These are phyloP conservation scores for Vombatus ursinus DNA, from an alignment of 2,113 vertebrate species.

Conservation along the genomic window DNA sequence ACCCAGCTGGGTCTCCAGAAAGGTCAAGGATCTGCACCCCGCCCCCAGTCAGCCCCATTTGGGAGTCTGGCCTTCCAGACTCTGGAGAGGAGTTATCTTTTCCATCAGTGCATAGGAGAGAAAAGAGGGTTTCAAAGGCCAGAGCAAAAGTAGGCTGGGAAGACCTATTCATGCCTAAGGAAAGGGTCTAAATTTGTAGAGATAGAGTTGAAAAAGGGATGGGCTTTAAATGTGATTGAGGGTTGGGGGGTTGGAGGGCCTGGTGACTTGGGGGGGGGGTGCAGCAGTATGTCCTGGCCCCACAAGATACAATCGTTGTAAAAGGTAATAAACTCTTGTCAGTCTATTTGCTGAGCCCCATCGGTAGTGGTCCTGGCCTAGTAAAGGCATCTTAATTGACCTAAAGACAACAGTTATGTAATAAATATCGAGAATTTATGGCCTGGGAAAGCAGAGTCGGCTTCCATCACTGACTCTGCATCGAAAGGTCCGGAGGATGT, in stretches of 20 bases:
- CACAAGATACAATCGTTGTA: constrained; percentile 70
- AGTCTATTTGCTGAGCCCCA: constrained; percentile 73
- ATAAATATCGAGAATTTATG: constrained; percentile 80
- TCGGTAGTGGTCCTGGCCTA: constrained; percentile 69
- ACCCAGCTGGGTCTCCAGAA: not conserved
- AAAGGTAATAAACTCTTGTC: constrained; percentile 65
- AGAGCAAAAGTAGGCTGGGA: constrained; percentile 49
- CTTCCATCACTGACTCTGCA: constrained; percentile 72
- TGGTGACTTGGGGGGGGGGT: constrained; percentile 45
- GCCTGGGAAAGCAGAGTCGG: constrained; percentile 72
- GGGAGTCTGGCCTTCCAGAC: constrained; percentile 35
- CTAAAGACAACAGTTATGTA: constrained; percentile 79
- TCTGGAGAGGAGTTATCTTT: constrained; percentile 51
- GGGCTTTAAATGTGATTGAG: constrained; percentile 47
- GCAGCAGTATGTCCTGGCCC: constrained; percentile 71
- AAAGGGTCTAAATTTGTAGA: constrained; percentile 37
- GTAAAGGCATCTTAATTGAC: constrained; percentile 78
- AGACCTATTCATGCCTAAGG: constrained; percentile 48
- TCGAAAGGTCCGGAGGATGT: constrained; percentile 72
- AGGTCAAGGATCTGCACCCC: constrained; percentile 24
- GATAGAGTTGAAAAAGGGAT: constrained; percentile 43
- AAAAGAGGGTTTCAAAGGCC: constrained; percentile 62
- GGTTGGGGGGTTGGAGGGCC: not conserved
- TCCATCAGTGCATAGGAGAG: constrained; percentile 53
- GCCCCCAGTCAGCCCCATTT: constrained; percentile 20